phyloP scores from a whole-genome alignment of 53 echinoderm and acorn worm species.

The Mesocentrotus franciscanus region DNA sequence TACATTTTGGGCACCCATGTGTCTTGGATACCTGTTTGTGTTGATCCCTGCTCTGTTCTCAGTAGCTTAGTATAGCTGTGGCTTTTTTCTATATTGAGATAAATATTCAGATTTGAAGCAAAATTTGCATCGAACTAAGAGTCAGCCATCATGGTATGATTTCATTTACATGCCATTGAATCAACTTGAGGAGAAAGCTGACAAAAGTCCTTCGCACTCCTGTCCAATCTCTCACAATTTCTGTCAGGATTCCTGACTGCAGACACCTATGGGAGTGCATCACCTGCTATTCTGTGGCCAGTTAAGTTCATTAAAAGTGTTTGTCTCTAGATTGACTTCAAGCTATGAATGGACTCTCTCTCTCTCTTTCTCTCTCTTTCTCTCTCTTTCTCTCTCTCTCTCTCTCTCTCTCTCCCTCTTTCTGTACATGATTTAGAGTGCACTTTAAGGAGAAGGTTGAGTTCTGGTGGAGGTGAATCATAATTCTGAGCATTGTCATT shows the following conservation, averaged over 20 bases:
- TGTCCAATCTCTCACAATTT: conserved; percentile 34
- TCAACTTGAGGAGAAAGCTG: conserved; percentile 26
- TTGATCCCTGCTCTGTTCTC: too few species aligned
- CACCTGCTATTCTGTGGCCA: conserved; percentile 22
- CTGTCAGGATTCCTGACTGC: background rate
- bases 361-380: too few species aligned
- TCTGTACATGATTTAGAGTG: too few species aligned
- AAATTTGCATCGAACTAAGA: background rate
- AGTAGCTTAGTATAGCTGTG: too few species aligned
- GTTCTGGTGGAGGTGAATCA: too few species aligned
- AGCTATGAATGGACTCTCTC: background rate
- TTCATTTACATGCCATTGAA: background rate
- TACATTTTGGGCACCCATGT: too few species aligned
- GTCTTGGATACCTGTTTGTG: too few species aligned
- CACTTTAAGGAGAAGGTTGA: too few species aligned
- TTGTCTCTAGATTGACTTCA: background rate
- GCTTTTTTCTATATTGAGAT: too few species aligned
- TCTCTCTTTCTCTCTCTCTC: too few species aligned
- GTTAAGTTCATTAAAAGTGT: conserved; percentile 42
- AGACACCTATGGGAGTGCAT: background rate
- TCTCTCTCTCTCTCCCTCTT: too few species aligned
- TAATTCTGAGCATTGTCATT: too few species aligned
- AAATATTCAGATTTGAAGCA: conserved; percentile 1
- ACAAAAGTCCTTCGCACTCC: background rate
- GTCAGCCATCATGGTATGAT: background rate